Evolutionary conservation across 2,888 invertebrate genomes (phyloP), one percentile per base, ranked within the genome.

Genomic region (Exephanes ischioxanthus): DNA sequence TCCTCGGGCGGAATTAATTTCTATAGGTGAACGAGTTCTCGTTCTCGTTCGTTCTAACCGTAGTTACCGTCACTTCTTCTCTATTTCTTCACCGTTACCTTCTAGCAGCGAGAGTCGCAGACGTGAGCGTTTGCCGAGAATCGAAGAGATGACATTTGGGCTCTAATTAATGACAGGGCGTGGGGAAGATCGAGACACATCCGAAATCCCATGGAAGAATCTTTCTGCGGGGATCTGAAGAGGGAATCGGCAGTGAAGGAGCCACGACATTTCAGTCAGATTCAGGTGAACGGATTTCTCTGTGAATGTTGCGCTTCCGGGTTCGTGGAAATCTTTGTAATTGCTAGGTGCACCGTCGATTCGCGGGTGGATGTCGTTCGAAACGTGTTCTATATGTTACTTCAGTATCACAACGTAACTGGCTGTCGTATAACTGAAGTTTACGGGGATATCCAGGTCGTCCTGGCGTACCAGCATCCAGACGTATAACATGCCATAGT

Each of bases 1-100:
- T 87, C 75, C 78, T 72, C 85, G 72, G 82, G 84, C 84, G 83
- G 85, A 88, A 87, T 88, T 87, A 86, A 88, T 88, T 88, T 86
- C 79, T 78, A 86, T 86, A 86, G 84, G 81, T 83, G 81, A 86
- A 83, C 81, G 77, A 77, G 81, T 78, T 33, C 73, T 83, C 71
- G 84, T 76, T 26, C 58, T 76, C 76, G 71, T 53, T 14, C 45
- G 19, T 81, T 61, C 1, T n/a, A 9, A 11, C 75, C 14, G 45
- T n/a, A 48, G 45, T 48, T 37, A 0, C n/a, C 72, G 53, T 75
- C 61, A 16, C 51, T 33, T 30, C 45, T 70, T 41, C 16, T 11
- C 22, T 26, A 41, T 68, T 45, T 68, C 55, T 37, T 7, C 63
- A 16, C 55, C 55, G 58, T 51, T 53, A 67, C 75, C 51, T 58